Evolutionary conservation across 2,113 vertebrate species (phyloP), one percentile per base, ranked within the genome.

Genomic region (Rissa tridactyla): DNA sequence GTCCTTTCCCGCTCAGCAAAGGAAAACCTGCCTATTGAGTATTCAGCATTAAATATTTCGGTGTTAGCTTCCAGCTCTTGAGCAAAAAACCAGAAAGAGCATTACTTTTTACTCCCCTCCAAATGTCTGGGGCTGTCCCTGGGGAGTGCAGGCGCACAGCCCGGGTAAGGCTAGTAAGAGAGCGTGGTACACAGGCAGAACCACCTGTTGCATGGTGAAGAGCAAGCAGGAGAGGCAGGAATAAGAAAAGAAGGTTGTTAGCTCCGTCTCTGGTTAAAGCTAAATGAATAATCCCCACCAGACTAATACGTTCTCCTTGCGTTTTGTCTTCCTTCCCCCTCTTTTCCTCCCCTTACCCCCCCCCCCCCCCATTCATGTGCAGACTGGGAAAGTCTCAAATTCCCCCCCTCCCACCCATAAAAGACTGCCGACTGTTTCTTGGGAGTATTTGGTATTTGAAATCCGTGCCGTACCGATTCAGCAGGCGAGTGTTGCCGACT

Each of bases 401-500:
- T 83, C 40, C n/a, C 54, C 36, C 36, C 21, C 47, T 91, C 82
- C 75, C 66, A 69, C 85, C 75, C 5, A 1, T 69, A 62, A 94
- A 90, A 87, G 77, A 2, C 62, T 92, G n/a, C 46, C 0, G 8
- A 51, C 55, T 92, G 60, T 66, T 95, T 83, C 71, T 68, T 27
- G 82, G 85, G 62, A 95, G 58, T 61, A 29, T 85, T 91, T 94
- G 91, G 58, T 85, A 85, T 94, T 85, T 90, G 91, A 82, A 91
- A 84, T 88, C 66, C 26, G 75, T 91, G 77, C 86, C 5, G 3
- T 40, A 4, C 18, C 16, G 1, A 55, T 82, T 61, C 81, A 87
- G 92, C 78, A 72, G 69, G 34, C 9, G 58, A 96, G 91, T 49
- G 91, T 54, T 94, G 92, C 81, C 49, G 23, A 93, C 54, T 93